phyloP scores from a whole-genome alignment of 2,888 invertebrate genomes.

The Hesperia comma region DNA sequence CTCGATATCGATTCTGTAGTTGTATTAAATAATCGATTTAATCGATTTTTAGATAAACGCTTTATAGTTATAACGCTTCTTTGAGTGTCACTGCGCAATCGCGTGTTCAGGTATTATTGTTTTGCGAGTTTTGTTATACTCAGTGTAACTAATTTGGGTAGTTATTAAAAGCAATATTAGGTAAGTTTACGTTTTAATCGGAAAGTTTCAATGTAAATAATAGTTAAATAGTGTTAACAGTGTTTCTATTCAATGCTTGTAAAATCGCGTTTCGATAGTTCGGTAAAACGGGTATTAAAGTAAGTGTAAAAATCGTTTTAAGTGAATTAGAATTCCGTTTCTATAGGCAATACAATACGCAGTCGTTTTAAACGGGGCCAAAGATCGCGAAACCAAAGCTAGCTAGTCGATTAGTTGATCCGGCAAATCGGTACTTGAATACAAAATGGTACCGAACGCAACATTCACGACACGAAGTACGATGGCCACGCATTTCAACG shows the following conservation, averaged over 20 bases:
- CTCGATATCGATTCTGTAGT: constrained; percentile 56
- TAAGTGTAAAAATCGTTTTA: constrained; percentile 43
- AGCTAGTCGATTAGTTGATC: constrained; percentile 50
- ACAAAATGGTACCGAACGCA: constrained; percentile 70
- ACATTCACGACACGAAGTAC: constrained; percentile 61
- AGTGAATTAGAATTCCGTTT: constrained; percentile 59
- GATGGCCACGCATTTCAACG: constrained; percentile 61
- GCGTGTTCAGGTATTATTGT: constrained; percentile 56
- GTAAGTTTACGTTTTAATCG: constrained; percentile 49
- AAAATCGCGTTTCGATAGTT: constrained; percentile 52
- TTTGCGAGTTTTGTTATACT: constrained; percentile 57
- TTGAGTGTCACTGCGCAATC: constrained; percentile 64
- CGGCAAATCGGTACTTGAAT: constrained; percentile 27
- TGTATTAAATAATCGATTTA: constrained; percentile 65
- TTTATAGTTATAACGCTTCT: constrained; percentile 62
- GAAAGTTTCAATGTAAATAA: constrained; percentile 34
- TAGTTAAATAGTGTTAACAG: constrained; percentile 37
- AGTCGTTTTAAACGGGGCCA: constrained; percentile 62
- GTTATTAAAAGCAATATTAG: constrained; percentile 65
- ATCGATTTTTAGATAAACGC: constrained; percentile 47
- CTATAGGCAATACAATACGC: constrained; percentile 59
- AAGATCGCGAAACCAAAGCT: constrained; percentile 45
- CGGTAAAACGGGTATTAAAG: constrained; percentile 60
- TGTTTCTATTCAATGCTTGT: constrained; percentile 43
- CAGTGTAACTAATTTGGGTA: constrained; percentile 40